Evolutionary conservation across 2,888 invertebrate genomes (phyloP), one percentile per base, ranked within the genome.

Genomic region (Heliconius hortense): DNA sequence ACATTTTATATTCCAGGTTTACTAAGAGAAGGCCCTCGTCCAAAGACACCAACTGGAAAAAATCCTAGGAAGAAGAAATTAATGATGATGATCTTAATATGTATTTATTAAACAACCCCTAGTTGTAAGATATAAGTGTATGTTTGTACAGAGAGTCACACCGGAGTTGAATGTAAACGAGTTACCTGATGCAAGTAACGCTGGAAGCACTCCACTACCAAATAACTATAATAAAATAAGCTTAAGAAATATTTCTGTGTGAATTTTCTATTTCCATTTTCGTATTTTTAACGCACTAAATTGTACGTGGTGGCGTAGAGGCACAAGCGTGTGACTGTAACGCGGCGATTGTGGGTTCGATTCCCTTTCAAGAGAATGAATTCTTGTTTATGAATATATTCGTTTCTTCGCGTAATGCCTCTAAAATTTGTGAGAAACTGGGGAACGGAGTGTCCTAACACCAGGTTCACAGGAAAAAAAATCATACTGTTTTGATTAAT

Each of bases 71-170:
- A 86, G 88, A 89, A 88, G 89, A 86, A 82, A 80, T 78, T 35
- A 76, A 74, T 74, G 43, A 76, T 81, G 83, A 86, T 86, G 88
- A 88, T 89, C 88, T 89, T 87, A 79, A 84, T 88, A 82, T 84
- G 80, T 90, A 91, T 90, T 91, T 91, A 90, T 91, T 89, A 85
- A 84, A 83, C 82, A 81, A 79, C 72, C 53, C 62, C 64, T 84
- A 83, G 80, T 69, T 68, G 35, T 83, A 82, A 79, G 80, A 67
- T 77, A 67, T 77, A 81, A 81, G 78, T 79, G 75, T 76, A 82
- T 82, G 81, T 83, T 83, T 88, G 87, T 88, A 87, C 82, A 88
- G 86, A 86, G 79, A 83, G 81, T 81, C 76, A 80, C 81, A 84
- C 80, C 82, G 83, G 83, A 82, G 82, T 83, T 82, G 72, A 76